phyloP scores from a whole-genome alignment of 1,140 invertebrate genomes.

The Teleogryllus occipitalis region DNA sequence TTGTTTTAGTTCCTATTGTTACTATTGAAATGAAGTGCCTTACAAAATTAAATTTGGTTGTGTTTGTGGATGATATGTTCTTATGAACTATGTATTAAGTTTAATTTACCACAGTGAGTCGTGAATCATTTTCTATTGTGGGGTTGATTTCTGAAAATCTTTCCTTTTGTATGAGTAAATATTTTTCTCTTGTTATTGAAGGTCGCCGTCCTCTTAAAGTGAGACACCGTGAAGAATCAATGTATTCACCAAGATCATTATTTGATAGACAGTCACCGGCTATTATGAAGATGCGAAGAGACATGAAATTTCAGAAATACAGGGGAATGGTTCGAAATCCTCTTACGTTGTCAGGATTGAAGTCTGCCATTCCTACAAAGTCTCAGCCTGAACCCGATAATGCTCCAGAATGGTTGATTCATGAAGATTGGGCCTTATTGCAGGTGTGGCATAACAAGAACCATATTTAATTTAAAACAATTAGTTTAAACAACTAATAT shows the following conservation, averaged over 20 bases:
- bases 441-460: constrained; percentile 36
- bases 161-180: background rate
- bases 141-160: background rate
- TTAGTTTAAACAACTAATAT: background rate
- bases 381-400: constrained; percentile 52
- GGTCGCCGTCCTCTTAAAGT: constrained; percentile 52
- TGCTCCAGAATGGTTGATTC: constrained; percentile 76
- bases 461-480: constrained; percentile 12
- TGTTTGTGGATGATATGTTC: no score
- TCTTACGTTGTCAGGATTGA: constrained; percentile 48
- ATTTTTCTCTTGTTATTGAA: constrained; percentile 26
- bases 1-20: no score
- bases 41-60: no score
- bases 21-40: no score
- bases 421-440: constrained; percentile 81
- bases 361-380: constrained; percentile 43
- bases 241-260: constrained; percentile 70
- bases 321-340: constrained; percentile 50
- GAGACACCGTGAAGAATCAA: constrained; percentile 61
- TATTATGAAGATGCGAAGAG: constrained; percentile 65
- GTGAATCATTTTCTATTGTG: background rate
- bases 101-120: no score
- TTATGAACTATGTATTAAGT: no score
- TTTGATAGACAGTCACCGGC: constrained; percentile 80
- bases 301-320: constrained; percentile 67